Evolutionary conservation across 2,113 vertebrate genomes (phyloP).

Genomic region (Spilogale gracilis): DNA sequence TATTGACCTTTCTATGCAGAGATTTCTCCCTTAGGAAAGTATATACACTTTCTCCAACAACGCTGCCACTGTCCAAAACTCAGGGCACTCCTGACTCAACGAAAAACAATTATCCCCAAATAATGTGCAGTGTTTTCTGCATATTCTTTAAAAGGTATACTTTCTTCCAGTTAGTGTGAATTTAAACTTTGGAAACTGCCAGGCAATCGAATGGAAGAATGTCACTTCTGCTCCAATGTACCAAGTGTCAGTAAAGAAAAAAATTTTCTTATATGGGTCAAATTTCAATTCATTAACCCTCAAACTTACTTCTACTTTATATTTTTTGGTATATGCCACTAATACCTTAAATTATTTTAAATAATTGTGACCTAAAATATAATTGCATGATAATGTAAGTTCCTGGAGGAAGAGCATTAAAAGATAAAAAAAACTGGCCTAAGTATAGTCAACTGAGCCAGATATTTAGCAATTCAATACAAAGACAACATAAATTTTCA

Average conservation of each 20-base stretch:
- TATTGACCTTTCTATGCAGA: background rate
- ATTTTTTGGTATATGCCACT: background rate
- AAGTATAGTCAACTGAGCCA: background rate
- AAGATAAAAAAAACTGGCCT: constrained; percentile 37
- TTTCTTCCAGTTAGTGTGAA: background rate
- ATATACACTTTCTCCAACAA: background rate
- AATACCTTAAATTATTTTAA: background rate
- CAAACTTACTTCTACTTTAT: background rate
- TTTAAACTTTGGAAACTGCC: constrained; percentile 2
- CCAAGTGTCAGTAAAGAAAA: background rate
- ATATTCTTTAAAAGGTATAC: constrained; percentile 14
- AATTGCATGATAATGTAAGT: constrained; percentile 15
- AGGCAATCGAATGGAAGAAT: background rate
- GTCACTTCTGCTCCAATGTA: background rate
- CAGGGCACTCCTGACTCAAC: background rate
- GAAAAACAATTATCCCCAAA: background rate
- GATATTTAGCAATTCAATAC: background rate
- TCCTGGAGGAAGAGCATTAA: background rate
- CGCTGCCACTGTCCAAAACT: background rate
- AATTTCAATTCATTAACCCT: constrained; percentile 23
- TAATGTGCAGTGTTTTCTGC: background rate
- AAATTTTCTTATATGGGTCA: background rate
- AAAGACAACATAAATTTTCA: background rate
- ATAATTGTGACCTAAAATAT: constrained; percentile 4
- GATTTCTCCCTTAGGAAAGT: background rate